phyloP scores from a whole-genome alignment of 2,113 vertebrate genomes.

The Corythornis madagascariensis region DNA sequence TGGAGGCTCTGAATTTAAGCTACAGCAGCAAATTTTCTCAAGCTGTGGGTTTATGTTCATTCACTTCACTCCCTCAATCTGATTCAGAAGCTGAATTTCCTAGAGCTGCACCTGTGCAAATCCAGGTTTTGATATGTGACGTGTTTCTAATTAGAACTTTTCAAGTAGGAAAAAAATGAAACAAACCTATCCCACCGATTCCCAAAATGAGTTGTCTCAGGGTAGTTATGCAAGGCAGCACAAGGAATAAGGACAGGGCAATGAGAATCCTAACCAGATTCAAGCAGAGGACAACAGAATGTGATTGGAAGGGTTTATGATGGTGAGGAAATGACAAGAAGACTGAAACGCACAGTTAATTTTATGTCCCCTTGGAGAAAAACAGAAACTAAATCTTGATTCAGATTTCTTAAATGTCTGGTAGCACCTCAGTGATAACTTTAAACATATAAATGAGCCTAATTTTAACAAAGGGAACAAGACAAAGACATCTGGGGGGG shows the following conservation, averaged over 20 bases:
- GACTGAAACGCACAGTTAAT: background rate
- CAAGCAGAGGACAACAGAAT: background rate
- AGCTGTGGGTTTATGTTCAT: background rate
- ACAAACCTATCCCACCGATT: background rate
- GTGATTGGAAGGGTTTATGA: background rate
- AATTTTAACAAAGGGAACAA: background rate
- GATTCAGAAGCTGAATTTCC: background rate
- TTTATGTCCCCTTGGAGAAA: background rate
- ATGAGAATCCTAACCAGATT: background rate
- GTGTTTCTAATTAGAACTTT: background rate
- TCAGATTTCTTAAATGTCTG: background rate
- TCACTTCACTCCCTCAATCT: background rate
- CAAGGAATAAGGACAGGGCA: background rate
- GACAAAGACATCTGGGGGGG: background rate
- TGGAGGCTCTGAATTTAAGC: background rate
- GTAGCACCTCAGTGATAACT: background rate
- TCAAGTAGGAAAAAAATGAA: background rate
- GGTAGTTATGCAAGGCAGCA: background rate
- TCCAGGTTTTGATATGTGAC: background rate
- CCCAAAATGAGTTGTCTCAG: background rate
- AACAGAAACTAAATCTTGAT: background rate
- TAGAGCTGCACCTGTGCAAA: background rate
- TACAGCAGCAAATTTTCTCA: background rate
- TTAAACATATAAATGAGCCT: background rate
- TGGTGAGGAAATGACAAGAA: background rate